phyloP scores from a whole-genome alignment of 2,113 vertebrate genomes.

The Tursiops truncatus region DNA sequence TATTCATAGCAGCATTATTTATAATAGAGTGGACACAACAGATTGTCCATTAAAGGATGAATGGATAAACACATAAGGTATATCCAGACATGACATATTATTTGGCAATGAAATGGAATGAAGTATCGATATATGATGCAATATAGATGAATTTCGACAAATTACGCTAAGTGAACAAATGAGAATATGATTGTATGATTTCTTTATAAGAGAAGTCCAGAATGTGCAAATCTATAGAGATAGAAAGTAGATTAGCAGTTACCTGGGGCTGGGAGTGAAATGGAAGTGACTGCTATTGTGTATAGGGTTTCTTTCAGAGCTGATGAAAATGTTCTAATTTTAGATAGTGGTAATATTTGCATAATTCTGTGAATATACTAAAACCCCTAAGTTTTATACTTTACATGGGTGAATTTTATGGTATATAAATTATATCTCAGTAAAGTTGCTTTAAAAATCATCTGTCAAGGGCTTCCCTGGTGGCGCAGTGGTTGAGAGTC shows the following conservation, averaged over 20 bases:
- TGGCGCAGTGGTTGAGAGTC: too few relatives aligned
- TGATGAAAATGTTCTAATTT: too few relatives aligned
- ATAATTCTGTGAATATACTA: too few relatives aligned
- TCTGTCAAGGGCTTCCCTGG: neutral
- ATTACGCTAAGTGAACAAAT: neutral
- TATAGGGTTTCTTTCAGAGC: too few relatives aligned
- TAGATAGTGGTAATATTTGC: too few relatives aligned
- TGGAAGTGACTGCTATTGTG: too few relatives aligned
- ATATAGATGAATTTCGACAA: neutral
- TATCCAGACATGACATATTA: neutral
- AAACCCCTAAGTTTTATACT: too few relatives aligned
- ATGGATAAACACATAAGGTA: neutral
- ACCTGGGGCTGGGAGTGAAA: too few relatives aligned
- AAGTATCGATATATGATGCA: neutral
- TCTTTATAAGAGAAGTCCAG: neutral
- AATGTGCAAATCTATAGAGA: neutral
- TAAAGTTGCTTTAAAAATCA: neutral
- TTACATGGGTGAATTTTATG: too few relatives aligned
- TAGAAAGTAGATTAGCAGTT: neutral
- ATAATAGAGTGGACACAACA: neutral
- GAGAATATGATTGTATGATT: neutral
- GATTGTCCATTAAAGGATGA: neutral
- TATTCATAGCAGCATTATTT: neutral
- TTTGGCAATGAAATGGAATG: neutral
- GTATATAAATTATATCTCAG: neutral